Conservation (phyloP, 2,888 invertebrate genomes). For the Digitonthophagus gazella region DNA sequence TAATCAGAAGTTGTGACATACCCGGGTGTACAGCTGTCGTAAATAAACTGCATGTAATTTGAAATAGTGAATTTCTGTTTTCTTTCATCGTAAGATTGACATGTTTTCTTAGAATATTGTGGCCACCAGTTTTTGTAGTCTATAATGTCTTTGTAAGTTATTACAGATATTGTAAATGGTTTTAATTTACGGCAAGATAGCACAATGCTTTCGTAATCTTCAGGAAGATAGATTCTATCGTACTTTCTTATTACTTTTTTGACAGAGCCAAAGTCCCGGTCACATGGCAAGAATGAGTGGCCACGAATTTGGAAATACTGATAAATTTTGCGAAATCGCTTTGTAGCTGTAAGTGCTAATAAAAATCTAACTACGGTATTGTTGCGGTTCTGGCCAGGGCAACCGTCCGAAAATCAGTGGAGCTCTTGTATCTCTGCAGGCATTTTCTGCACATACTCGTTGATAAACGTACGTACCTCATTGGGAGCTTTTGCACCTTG, state of each 20-base stretch:
- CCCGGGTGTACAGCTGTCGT: too few relatives aligned
- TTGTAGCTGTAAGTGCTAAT: constrained; percentile 26
- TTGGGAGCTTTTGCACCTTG: too few relatives aligned
- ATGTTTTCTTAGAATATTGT: too few relatives aligned
- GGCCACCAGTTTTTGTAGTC: background rate
- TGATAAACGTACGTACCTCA: too few relatives aligned
- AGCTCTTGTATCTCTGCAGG: constrained; percentile 20
- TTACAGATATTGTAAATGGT: constrained; percentile 2
- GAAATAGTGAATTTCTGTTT: too few relatives aligned
- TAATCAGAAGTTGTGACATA: too few relatives aligned
- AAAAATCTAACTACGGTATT: constrained; percentile 24
- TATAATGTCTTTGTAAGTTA: background rate
- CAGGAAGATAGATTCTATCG: constrained; percentile 6
- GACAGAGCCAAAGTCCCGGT: constrained; percentile 30
- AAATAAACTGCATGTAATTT: too few relatives aligned
- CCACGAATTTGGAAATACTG: constrained; percentile 31
- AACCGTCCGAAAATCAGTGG: constrained; percentile 28
- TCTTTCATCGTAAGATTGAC: too few relatives aligned
- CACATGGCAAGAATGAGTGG: constrained; percentile 32
- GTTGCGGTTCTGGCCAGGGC: constrained; percentile 31
- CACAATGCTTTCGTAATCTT: background rate
- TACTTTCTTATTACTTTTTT: constrained; percentile 26
- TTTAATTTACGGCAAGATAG: background rate
- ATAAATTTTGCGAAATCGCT: constrained; percentile 26
- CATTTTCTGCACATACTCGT: too few relatives aligned